These are phyloP conservation scores for Ormyrus thymus DNA, from an alignment of 2,888 invertebrate genomes.

Conservation along the genomic window DNA sequence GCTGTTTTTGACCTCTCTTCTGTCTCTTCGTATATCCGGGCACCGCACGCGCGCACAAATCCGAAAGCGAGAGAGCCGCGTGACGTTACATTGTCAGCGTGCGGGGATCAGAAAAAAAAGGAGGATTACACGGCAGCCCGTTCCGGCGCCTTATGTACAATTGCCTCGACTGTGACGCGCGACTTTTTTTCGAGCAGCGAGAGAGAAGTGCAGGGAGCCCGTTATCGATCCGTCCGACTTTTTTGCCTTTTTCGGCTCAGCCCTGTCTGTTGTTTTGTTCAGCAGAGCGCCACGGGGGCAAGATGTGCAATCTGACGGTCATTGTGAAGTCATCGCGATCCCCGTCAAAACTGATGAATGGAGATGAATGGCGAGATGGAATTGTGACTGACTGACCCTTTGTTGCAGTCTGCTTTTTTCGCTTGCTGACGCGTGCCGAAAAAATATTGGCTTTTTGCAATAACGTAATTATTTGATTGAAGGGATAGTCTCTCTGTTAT, in stretches of 20 bases:
- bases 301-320: constrained; percentile 31
- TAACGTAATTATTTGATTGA: constrained; percentile 29
- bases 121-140: constrained; percentile 35
- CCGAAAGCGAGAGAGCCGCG: neutral
- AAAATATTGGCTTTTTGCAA: constrained; percentile 5
- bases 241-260: neutral
- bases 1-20: constrained; percentile 21
- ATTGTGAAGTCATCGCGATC: constrained; percentile 47
- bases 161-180: constrained; percentile 16
- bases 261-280: too few relatives aligned
- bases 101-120: constrained; percentile 10
- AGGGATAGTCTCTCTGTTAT: neutral
- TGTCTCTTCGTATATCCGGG: neutral
- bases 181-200: neutral
- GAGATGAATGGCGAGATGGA: constrained; percentile 25
- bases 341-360: constrained; percentile 38
- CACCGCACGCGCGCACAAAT: neutral
- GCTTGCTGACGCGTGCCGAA: neutral
- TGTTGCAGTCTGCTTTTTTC: constrained; percentile 13
- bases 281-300: too few relatives aligned
- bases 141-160: constrained; percentile 18
- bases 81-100: constrained; percentile 16
- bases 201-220: neutral
- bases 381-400: constrained; percentile 38
- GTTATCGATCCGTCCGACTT: constrained; percentile 44